Conservation (phyloP, 2,888 invertebrate species). For the Ptychoptera albimana region DNA sequence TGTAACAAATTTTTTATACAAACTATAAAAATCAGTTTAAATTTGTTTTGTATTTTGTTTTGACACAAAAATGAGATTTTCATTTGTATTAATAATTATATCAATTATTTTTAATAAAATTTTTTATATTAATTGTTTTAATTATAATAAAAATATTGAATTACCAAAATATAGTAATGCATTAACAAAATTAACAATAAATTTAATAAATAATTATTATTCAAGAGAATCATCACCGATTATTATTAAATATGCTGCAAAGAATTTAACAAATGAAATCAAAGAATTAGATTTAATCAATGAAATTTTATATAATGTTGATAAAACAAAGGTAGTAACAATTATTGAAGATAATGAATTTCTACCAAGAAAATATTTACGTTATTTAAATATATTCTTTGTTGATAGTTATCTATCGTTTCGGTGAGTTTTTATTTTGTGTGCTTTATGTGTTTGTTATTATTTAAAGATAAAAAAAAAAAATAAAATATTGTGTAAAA, state of each 20-base stretch:
- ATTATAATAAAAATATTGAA: no score
- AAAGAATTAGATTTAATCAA: slow-evolving; percentile 3
- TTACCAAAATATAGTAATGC: not conserved
- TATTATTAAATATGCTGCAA: not conserved
- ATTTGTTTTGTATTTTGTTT: no score
- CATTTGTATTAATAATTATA: no score
- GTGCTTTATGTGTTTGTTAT: no score
- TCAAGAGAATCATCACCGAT: not conserved
- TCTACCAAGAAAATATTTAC: not conserved
- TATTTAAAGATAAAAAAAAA: no score
- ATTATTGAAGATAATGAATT: not conserved
- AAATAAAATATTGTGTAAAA: no score
- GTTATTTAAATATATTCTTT: slow-evolving; percentile 1
- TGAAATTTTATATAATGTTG: not conserved
- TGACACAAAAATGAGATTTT: no score
- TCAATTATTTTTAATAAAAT: no score
- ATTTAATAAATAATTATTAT: not conserved
- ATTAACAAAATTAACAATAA: not conserved
- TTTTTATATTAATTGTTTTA: no score
- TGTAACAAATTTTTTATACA: no score
- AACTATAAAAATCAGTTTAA: no score
- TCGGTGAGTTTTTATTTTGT: not conserved
- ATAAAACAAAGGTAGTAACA: not conserved
- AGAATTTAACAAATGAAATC: not conserved
- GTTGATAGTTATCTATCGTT: not conserved